phyloP scores from a whole-genome alignment of 35 echinoderm and acorn worm genomes.

The Ptychodera flava region DNA sequence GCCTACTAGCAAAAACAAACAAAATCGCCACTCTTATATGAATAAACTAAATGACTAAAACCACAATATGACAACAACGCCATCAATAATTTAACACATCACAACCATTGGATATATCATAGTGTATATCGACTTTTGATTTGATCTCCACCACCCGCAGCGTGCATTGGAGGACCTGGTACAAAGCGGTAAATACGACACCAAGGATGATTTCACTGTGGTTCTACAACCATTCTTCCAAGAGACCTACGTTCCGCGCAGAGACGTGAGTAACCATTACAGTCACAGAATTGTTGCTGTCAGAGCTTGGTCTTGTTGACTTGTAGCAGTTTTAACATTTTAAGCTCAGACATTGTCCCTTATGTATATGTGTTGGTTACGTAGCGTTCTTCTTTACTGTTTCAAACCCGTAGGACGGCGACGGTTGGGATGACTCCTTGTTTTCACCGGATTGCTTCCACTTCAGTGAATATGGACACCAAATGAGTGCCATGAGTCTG shows the following conservation, averaged over 20 bases:
- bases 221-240: conserved; percentile 79
- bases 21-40: no score
- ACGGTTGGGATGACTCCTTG: conserved; percentile 10
- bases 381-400: neutral
- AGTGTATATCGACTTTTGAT: no score
- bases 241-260: conserved; percentile 50
- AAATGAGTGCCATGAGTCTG: conserved; percentile 16
- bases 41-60: no score
- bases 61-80: no score
- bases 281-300: neutral
- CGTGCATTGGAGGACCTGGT: conserved; percentile 19
- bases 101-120: no score
- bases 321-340: neutral
- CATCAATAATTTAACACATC: no score
- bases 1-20: no score
- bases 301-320: conserved; percentile 6
- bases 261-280: conserved; percentile 40
- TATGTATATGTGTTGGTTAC: neutral
- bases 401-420: conserved; percentile 4
- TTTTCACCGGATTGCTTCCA: conserved; percentile 56
- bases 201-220: conserved; percentile 82
- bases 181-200: conserved; percentile 68
- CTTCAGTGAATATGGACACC: conserved; percentile 39
- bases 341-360: conserved; percentile 10
- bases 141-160: no score